Percentiles rank a stretch among this genome's conserved stretches.
Conservation (phyloP, 2,797 vertebrate genomes). For the Xiphophorus birchmanni region DNA sequence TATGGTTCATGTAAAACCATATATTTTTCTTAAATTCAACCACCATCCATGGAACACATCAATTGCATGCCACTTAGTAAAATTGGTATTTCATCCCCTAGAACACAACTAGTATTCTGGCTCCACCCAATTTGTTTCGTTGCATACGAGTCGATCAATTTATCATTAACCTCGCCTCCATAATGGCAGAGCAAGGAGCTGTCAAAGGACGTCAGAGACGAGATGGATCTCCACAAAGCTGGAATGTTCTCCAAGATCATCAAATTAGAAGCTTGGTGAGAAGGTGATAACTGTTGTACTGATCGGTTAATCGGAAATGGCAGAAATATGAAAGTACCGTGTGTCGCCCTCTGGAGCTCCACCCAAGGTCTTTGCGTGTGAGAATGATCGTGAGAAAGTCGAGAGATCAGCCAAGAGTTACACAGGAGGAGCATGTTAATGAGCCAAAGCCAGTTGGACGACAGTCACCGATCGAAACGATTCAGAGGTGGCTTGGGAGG, state of each 20-base stretch:
- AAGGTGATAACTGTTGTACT: background rate
- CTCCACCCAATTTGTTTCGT: background rate
- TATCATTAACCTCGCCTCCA: background rate
- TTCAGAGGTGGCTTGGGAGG: background rate
- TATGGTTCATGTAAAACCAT: background rate
- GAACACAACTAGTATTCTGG: background rate
- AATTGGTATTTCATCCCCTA: background rate
- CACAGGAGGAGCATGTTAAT: background rate
- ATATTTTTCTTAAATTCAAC: background rate
- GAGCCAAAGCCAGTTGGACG: background rate
- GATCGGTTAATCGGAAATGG: background rate
- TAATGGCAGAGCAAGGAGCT: background rate
- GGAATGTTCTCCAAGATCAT: background rate
- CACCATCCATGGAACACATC: background rate
- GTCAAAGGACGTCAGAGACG: background rate
- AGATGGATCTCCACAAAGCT: background rate
- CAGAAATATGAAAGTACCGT: background rate
- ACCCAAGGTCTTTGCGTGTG: background rate
- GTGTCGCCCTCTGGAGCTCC: background rate
- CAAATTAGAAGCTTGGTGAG: background rate
- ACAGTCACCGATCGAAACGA: background rate
- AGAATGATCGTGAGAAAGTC: background rate
- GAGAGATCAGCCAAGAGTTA: background rate
- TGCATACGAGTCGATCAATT: background rate
- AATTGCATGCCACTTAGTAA: background rate